Conservation (phyloP, 2,113 vertebrate genomes). For the Recurvirostra avosetta region DNA sequence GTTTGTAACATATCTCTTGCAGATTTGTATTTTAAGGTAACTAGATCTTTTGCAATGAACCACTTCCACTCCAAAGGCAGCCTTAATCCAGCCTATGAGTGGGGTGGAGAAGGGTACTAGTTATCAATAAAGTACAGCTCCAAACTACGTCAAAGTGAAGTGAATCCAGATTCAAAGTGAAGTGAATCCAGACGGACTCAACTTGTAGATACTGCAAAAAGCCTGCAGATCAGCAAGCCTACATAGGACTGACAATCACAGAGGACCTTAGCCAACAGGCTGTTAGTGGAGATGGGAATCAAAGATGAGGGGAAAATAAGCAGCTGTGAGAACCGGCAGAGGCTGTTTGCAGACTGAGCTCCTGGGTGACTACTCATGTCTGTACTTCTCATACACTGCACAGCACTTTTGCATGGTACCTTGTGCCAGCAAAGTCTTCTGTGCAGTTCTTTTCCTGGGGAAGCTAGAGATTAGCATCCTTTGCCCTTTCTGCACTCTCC, state of each 20-base stretch:
- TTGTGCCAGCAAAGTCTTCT: not conserved
- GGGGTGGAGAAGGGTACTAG: not conserved
- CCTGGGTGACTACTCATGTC: not conserved
- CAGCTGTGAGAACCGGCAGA: not conserved
- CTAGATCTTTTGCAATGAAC: not conserved
- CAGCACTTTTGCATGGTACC: not conserved
- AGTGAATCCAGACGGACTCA: not conserved
- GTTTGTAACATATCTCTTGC: not conserved
- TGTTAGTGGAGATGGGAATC: not conserved
- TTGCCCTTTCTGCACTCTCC: not conserved
- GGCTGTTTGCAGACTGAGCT: not conserved
- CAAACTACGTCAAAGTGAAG: not conserved
- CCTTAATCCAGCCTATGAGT: not conserved
- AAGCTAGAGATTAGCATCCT: not conserved
- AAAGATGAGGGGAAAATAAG: not conserved
- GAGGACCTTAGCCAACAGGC: not conserved
- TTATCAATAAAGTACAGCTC: not conserved
- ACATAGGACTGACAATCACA: not conserved
- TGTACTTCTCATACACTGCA: rapidly evolving
- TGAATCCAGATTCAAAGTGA: not conserved
- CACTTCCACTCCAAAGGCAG: not conserved
- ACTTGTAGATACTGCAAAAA: not conserved
- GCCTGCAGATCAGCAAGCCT: not conserved
- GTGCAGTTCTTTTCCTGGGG: not conserved
- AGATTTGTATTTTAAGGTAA: not conserved